These are phyloP conservation scores for Cynocephalus volans DNA, from an alignment of 2,113 vertebrate genomes.

Conservation along the genomic window DNA sequence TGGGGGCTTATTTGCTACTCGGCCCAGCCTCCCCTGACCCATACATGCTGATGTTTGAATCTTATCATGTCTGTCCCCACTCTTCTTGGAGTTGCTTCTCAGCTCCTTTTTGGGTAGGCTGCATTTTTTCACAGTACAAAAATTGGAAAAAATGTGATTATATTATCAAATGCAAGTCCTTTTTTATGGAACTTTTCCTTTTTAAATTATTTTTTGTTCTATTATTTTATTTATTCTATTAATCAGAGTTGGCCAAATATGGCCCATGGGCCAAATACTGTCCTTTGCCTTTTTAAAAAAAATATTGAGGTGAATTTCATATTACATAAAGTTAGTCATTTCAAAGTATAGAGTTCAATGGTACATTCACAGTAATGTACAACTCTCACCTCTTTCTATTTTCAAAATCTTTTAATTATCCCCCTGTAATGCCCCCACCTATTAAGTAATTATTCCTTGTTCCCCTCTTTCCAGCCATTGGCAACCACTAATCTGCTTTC, in stretches of 20 bases:
- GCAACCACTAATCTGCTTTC: not conserved
- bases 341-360: not conserved
- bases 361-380: not conserved
- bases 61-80: not conserved
- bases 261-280: not conserved
- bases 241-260: not conserved
- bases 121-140: not conserved
- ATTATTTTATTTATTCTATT: not conserved
- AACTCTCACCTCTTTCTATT: not conserved
- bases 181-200: not conserved
- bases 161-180: not conserved
- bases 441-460: not conserved
- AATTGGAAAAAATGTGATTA: not conserved
- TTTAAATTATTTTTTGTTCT: not conserved
- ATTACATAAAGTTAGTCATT: not conserved
- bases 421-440: not conserved
- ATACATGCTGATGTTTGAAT: not conserved
- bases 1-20: not conserved
- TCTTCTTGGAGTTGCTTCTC: not conserved
- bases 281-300: not conserved
- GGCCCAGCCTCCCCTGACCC: too few relatives aligned
- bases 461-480: fast-evolving
- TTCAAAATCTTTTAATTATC: not conserved
- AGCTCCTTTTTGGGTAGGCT: not conserved
- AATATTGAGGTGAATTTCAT: not conserved